These are phyloP conservation scores for Cataglyphis rosenhaueri DNA, from an alignment of 2,888 invertebrate genomes.

Conservation along the genomic window DNA sequence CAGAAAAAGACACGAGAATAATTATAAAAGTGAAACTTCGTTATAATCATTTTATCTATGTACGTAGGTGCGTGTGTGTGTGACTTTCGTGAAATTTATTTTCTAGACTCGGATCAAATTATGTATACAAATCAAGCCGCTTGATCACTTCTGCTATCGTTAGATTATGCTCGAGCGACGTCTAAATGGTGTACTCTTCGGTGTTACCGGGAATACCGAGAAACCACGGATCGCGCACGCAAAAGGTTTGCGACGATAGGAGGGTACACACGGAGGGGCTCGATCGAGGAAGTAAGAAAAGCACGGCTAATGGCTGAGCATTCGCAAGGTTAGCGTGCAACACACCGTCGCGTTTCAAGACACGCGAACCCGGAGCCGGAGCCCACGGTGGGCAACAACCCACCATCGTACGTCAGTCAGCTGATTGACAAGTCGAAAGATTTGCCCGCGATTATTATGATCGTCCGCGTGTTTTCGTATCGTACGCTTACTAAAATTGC, in stretches of 20 bases:
- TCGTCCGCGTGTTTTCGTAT: slow-evolving; percentile 73
- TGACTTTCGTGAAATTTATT: neutral
- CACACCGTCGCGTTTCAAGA: slow-evolving; percentile 62
- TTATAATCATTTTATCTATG: neutral
- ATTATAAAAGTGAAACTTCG: neutral
- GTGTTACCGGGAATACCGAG: slow-evolving; percentile 41
- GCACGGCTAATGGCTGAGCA: slow-evolving; percentile 72
- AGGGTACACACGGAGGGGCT: slow-evolving; percentile 35
- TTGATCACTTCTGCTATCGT: slow-evolving; percentile 30
- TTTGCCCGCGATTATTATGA: slow-evolving; percentile 82
- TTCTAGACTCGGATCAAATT: neutral
- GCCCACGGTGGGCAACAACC: slow-evolving; percentile 58
- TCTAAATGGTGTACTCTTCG: slow-evolving; percentile 7
- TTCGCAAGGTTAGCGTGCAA: slow-evolving; percentile 69
- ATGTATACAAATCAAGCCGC: slow-evolving; percentile 5
- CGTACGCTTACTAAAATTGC: slow-evolving; percentile 81
- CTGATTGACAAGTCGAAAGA: slow-evolving; percentile 77
- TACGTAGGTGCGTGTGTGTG: neutral
- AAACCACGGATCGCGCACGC: slow-evolving; percentile 27
- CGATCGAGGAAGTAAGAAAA: slow-evolving; percentile 62
- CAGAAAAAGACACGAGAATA: neutral
- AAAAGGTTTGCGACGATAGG: slow-evolving; percentile 47
- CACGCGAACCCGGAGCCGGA: slow-evolving; percentile 72
- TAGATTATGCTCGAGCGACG: slow-evolving; percentile 7
- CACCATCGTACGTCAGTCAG: slow-evolving; percentile 76